Evolutionary conservation across 2,888 invertebrate species (phyloP), one percentile per base, ranked within the genome.

Genomic region (Lasioglossum vierecki): DNA sequence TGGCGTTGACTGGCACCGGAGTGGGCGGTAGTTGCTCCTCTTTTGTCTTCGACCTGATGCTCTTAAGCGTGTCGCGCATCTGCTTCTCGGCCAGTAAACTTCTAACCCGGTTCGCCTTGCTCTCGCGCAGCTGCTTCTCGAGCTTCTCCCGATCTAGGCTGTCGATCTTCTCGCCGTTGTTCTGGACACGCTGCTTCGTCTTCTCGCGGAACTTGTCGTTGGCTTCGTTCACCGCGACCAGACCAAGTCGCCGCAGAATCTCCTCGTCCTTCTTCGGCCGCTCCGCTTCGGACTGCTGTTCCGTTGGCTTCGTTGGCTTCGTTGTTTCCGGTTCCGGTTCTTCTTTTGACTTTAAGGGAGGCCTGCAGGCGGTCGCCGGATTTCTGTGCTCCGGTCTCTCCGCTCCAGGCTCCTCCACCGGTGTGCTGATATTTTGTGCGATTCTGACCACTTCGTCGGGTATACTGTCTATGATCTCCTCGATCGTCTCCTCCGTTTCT

Each of bases 51-150:
- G 92, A 92, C 88, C 90, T 89, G 9, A 94, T 93, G 44, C 93
- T 93, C 81, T 93, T 92, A 9, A 93, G 78, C 11, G 93, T 91
- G 76, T 94, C 94, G 9, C 94, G 92, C 94, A 94, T 94, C 82
- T 94, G 94, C 30, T 94, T 94, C 76, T 94, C 94, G 8, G 94
- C 94, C 18, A 94, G 35, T 4, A 94, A 80, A 83, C 94, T 94
- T 30, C 94, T 91, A 57, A 93, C 93, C 9, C 94, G 89, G 74
- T 94, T 94, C 0, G 94, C 94, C 57, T 94, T 94, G 79, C 94
- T 93, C 68, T 93, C 94, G 22, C 93, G 93, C 22, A 94, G 73
- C 53, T 94, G 93, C 30, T 93, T 93, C 87, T 94, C 94, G 35
- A 94, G 82, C 72, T 93, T 93, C 71, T 93, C 94, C 0, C 93